These are phyloP conservation scores for Eulithis testata DNA, from an alignment of 2,888 invertebrate genomes.

Conservation along the genomic window DNA sequence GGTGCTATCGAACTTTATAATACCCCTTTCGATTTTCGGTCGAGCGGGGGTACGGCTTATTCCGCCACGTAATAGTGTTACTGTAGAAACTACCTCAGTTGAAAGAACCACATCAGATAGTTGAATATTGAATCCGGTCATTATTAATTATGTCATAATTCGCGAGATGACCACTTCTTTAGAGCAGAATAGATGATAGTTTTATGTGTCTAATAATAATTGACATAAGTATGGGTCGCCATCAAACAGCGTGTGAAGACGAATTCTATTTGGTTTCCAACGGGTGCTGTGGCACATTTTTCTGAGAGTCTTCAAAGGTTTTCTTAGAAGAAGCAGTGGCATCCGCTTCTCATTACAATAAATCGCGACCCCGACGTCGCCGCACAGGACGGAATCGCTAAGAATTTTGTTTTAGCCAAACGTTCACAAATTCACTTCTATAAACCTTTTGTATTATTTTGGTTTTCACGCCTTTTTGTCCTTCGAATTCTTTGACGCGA, in stretches of 20 bases:
- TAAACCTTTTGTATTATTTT: constrained; percentile 82
- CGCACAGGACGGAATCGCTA: constrained; percentile 84
- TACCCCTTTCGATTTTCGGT: too few species aligned
- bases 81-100: too few species aligned
- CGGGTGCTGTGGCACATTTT: constrained; percentile 58
- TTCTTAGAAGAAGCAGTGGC: constrained; percentile 74
- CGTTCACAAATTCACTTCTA: constrained; percentile 84
- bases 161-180: not conserved
- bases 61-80: too few species aligned
- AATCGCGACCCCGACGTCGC: constrained; percentile 76
- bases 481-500: constrained; percentile 80
- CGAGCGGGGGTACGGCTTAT: too few species aligned
- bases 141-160: constrained; percentile 7
- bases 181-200: constrained; percentile 12
- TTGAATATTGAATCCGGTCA: not conserved
- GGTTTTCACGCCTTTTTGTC: constrained; percentile 84
- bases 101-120: too few species aligned
- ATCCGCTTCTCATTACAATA: constrained; percentile 79
- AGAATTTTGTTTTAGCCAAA: constrained; percentile 83
- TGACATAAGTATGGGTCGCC: constrained; percentile 26
- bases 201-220: constrained; percentile 9
- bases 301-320: constrained; percentile 73
- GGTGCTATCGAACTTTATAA: too few species aligned
- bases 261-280: constrained; percentile 49
- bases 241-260: constrained; percentile 49